A percentile compares a stretch with the other conserved stretches of the same genome.
These are phyloP conservation scores for Dryobates pubescens DNA, from an alignment of 2,797 vertebrate species.

Conservation along the genomic window DNA sequence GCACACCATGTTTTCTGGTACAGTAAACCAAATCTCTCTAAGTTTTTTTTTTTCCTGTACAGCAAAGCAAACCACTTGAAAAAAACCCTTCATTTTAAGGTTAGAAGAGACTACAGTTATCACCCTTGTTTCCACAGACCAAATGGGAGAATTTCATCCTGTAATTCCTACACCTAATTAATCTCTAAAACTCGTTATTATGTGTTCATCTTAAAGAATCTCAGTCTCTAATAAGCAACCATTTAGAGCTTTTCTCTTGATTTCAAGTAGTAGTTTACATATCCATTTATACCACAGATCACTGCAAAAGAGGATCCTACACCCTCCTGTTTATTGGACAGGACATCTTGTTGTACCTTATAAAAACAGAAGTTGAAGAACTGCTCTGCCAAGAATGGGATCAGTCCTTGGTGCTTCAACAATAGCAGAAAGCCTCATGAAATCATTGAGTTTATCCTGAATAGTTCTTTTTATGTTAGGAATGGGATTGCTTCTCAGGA, in stretches of 20 bases:
- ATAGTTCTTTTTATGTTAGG: neutral
- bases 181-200: neutral
- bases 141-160: neutral
- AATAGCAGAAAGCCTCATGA: neutral
- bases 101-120: neutral
- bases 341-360: neutral
- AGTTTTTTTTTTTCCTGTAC: too few relatives aligned
- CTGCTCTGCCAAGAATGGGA: neutral
- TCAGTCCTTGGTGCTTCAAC: neutral
- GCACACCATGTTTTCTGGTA: slow-evolving; percentile 43
- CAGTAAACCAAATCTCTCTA: neutral
- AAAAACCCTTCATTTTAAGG: slow-evolving; percentile 3
- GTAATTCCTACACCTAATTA: neutral
- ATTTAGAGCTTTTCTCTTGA: neutral
- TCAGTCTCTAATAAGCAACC: neutral
- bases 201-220: neutral
- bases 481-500: neutral
- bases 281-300: neutral
- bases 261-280: neutral
- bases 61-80: neutral
- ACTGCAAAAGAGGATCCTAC: neutral
- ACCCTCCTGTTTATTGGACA: neutral
- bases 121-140: neutral
- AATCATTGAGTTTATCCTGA: neutral
- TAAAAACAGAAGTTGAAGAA: neutral